Evolutionary conservation across 2,888 invertebrate species (phyloP), one percentile per base, ranked within the genome.

Genomic region (Adelphocoris suturalis): DNA sequence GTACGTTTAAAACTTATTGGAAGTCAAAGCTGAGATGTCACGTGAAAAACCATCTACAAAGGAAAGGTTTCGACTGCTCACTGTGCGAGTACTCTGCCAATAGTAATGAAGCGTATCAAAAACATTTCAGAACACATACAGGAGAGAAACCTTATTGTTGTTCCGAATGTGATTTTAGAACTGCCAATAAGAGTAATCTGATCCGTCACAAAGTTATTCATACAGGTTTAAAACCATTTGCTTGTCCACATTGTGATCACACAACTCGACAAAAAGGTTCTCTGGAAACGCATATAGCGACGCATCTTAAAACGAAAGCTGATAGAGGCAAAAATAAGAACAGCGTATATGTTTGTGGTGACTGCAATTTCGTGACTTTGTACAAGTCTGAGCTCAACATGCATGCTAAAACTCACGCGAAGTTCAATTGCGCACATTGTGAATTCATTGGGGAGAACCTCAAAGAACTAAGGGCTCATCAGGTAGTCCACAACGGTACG

Each of bases 141-240:
- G 86, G 86, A 75, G 68, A 46, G 16, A 86, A 86, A 47, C 86
- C 86, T 5, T 86, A 19, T 23, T 16, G n/a, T 23, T 86, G 86
- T 47, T 0, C 16, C 19, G 3, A 23, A 5, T 86, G 86, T 47
- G 19, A n/a, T 12, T 86, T 68, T 27, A 16, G 75, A 3, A 86
- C 86, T 11, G 61, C 68, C 75, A 86, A 86, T 23, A 46, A 47
- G n/a, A 86, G 86, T 47, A 86, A 86, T 47, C 23, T 86, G 75
- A 37, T 5, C 47, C 75, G 86, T 11, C 86, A 86, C 48, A 46
- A 55, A 23, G n/a, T 47, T 0, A 75, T 75, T 48, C 86, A 86
- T 23, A 47, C 47, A 23, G 75, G 28, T 13, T 37, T 37, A 19
- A 86, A 75, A 75, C 86, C 86, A 1, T 76, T 19, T 75, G 9